A percentile compares a stretch with the other conserved stretches of the same genome.
Conservation (phyloP, 2,888 invertebrate species). For the Catocala nupta region DNA sequence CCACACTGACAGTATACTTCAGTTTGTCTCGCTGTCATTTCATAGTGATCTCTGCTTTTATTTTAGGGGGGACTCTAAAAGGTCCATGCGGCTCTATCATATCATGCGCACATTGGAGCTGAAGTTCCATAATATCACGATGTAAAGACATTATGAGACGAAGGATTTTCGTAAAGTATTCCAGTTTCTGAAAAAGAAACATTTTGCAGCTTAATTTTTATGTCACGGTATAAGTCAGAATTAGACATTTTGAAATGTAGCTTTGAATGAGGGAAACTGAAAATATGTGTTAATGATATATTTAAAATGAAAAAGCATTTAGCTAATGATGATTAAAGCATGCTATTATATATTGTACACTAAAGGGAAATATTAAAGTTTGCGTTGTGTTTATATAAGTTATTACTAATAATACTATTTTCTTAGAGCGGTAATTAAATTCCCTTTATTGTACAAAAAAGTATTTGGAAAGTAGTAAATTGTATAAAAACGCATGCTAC, state of each 20-base stretch:
- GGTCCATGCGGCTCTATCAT: slow-evolving; percentile 54
- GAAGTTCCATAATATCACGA: slow-evolving; percentile 79
- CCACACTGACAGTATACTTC: slow-evolving; percentile 60
- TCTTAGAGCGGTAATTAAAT: slow-evolving; percentile 82
- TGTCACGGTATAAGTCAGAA: slow-evolving; percentile 3
- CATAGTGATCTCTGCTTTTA: slow-evolving; percentile 77
- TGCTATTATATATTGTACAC: slow-evolving; percentile 83
- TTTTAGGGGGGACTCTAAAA: slow-evolving; percentile 69
- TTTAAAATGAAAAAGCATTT: background rate
- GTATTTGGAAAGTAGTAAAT: slow-evolving; percentile 52
- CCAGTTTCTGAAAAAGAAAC: slow-evolving; percentile 72
- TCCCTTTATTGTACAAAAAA: slow-evolving; percentile 85
- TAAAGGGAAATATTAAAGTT: slow-evolving; percentile 79
- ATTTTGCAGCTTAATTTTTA: too few relatives aligned
- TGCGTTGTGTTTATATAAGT: background rate
- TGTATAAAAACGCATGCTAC: slow-evolving; percentile 74
- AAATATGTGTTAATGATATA: background rate
- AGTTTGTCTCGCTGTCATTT: slow-evolving; percentile 70
- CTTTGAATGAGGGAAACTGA: too few relatives aligned
- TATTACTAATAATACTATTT: slow-evolving; percentile 30
- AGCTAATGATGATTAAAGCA: slow-evolving; percentile 52
- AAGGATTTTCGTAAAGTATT: slow-evolving; percentile 81
- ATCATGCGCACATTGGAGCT: slow-evolving; percentile 63
- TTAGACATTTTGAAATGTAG: background rate
- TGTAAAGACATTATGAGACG: slow-evolving; percentile 81